Percentiles rank a stretch among this genome's conserved stretches.
Evolutionary conservation across 2,797 vertebrate species (phyloP).

Genomic region (Scomberomorus guttatus): DNA sequence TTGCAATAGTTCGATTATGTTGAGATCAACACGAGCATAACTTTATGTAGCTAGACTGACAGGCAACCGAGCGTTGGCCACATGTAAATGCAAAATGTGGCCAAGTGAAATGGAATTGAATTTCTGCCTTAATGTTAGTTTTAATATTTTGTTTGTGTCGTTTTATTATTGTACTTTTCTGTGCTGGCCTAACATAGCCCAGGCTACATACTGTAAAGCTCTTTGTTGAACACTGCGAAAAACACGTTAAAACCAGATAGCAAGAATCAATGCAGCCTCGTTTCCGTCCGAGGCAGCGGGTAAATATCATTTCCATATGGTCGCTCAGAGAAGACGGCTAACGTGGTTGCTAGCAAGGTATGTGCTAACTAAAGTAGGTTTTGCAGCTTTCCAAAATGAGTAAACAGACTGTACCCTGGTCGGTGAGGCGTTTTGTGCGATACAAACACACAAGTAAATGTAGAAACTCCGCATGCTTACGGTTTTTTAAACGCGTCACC

Average conservation of each 20-base stretch:
- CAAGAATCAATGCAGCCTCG: conserved; percentile 5
- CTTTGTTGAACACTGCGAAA: neutral
- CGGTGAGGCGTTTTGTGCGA: neutral
- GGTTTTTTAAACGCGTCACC: neutral
- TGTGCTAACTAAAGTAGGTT: neutral
- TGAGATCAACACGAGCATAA: neutral
- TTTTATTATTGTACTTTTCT: neutral
- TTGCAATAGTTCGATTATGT: neutral
- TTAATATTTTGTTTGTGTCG: neutral
- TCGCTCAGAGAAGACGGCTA: neutral
- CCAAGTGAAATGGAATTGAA: neutral
- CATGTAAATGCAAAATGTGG: conserved; percentile 10
- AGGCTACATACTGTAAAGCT: neutral
- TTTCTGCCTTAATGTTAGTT: neutral
- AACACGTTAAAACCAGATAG: neutral
- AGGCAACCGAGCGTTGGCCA: neutral
- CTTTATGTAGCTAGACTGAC: neutral
- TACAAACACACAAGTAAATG: neutral
- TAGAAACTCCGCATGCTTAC: neutral
- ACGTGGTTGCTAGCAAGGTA: conserved; percentile 20
- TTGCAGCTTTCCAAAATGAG: neutral
- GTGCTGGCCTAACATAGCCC: neutral
- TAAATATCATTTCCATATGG: conserved; percentile 52
- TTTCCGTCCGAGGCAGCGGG: conserved; percentile 32
- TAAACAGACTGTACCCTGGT: neutral